phyloP scores from a whole-genome alignment of 2,113 vertebrate genomes.

The Scopus umbretta region DNA sequence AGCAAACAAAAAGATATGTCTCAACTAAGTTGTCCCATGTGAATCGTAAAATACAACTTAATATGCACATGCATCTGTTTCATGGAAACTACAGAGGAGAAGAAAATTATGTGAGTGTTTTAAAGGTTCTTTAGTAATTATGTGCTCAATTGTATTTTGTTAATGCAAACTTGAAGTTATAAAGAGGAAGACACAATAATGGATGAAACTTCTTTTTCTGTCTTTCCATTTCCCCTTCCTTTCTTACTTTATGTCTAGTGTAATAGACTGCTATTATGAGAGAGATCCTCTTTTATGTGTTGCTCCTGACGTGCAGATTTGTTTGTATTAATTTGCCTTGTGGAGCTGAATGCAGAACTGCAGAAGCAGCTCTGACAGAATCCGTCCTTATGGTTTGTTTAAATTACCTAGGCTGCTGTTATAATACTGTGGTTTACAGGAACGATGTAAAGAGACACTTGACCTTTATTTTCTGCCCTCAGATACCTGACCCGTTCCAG shows the following conservation, averaged over 20 bases:
- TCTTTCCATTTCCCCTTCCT: neutral
- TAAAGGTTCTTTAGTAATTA: neutral
- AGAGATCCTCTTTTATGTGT: neutral
- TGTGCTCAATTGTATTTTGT: neutral
- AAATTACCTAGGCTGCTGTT: neutral
- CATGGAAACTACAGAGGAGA: neutral
- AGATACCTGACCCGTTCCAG: neutral
- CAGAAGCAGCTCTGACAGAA: neutral
- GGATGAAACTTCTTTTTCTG: neutral
- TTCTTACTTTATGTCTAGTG: neutral
- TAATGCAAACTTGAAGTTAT: neutral
- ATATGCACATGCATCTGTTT: slow-evolving; percentile 17
- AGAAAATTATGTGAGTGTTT: neutral
- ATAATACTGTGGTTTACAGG: neutral
- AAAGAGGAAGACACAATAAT: neutral
- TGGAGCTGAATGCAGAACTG: neutral
- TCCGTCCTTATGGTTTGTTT: neutral
- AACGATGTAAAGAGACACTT: slow-evolving; percentile 28
- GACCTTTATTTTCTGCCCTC: slow-evolving; percentile 32
- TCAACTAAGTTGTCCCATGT: neutral
- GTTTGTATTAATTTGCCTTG: neutral
- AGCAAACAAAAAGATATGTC: neutral
- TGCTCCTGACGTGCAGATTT: neutral
- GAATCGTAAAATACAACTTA: slow-evolving; percentile 17
- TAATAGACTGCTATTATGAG: neutral